Conservation (phyloP, 2,113 vertebrate species). For the Antechinus stuartii region DNA sequence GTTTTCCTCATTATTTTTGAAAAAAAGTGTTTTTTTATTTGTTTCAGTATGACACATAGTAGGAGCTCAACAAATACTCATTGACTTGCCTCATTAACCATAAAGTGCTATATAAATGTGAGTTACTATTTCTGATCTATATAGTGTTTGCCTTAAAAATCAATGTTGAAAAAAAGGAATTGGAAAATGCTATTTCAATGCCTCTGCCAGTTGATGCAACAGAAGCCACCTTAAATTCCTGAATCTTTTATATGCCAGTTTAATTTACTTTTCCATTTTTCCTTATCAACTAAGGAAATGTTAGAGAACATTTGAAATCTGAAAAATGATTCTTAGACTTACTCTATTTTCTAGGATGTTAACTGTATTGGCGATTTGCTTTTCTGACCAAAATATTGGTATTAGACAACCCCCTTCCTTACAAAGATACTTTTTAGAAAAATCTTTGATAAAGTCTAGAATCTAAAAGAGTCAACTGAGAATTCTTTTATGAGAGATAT, state of each 20-base stretch:
- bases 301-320: not conserved
- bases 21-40: not conserved
- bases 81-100: not conserved
- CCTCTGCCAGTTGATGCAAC: rapidly evolving
- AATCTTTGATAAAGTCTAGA: not conserved
- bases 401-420: not conserved
- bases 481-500: not conserved
- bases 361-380: not conserved
- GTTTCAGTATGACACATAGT: too few species aligned
- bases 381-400: not conserved
- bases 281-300: not conserved
- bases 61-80: not conserved
- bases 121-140: not conserved
- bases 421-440: not conserved
- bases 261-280: not conserved
- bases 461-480: not conserved
- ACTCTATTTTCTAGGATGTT: not conserved
- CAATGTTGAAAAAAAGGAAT: not conserved
- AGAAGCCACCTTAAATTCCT: not conserved
- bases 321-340: not conserved
- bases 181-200: not conserved
- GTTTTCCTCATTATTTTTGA: not conserved
- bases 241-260: not conserved
- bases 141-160: not conserved
- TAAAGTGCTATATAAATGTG: not conserved